These are phyloP conservation scores for Anthopleura sola DNA, from an alignment of 64 coral and sea anemone species.

Conservation along the genomic window DNA sequence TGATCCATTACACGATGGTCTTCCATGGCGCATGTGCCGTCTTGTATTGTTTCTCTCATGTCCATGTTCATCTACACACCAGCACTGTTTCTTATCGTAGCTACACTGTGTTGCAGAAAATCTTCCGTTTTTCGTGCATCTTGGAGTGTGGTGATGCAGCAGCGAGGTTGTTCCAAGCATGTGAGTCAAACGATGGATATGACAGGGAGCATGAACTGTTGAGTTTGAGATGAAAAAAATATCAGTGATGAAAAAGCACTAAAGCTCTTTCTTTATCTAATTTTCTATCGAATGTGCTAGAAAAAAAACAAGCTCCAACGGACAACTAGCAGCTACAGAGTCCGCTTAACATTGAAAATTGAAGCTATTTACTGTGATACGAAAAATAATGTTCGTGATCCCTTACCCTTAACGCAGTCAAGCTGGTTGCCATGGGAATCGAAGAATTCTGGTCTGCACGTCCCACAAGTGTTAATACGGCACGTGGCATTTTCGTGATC, in stretches of 20 bases:
- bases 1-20: neutral
- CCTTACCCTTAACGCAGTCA: neutral
- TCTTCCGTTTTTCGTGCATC: slow-evolving; percentile 10
- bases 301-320: too few relatives aligned
- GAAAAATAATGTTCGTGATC: too few relatives aligned
- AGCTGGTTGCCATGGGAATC: neutral
- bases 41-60: neutral
- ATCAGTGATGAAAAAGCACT: too few relatives aligned
- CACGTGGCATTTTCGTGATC: neutral
- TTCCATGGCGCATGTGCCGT: neutral
- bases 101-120: neutral
- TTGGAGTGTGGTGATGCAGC: neutral
- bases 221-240: too few relatives aligned
- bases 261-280: too few relatives aligned
- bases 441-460: slow-evolving; percentile 33
- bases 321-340: too few relatives aligned
- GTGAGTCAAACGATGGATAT: neutral
- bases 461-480: slow-evolving; percentile 32
- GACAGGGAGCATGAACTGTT: neutral
- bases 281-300: too few relatives aligned
- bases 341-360: too few relatives aligned
- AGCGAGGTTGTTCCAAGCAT: too few relatives aligned
- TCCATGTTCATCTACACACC: slow-evolving; percentile 39
- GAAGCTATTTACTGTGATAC: too few relatives aligned
- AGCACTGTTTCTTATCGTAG: neutral